Evolutionary conservation across 1,140 invertebrate genomes (phyloP).

Genomic region (Gonioctena quinquepunctata): DNA sequence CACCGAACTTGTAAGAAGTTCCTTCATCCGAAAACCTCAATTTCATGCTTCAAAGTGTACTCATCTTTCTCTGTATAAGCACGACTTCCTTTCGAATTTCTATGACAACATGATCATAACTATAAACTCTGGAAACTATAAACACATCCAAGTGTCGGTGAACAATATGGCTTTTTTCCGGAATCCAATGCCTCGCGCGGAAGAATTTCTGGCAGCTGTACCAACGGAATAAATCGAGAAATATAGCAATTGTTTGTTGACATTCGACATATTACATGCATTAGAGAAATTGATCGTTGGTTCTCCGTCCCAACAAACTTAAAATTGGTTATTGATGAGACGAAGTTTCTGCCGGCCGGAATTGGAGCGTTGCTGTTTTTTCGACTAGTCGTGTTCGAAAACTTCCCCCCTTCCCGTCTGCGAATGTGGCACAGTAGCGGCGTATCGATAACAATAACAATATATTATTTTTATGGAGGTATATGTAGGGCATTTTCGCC

Average conservation of each 20-base stretch:
- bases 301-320: background rate
- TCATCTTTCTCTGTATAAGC: too few relatives aligned
- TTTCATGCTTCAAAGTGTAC: too few relatives aligned
- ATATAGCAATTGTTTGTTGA: background rate
- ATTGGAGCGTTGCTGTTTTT: conserved; percentile 5
- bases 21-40: too few relatives aligned
- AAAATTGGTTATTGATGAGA: conserved; percentile 13
- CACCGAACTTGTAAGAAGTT: too few relatives aligned
- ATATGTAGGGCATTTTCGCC: conserved; percentile 1
- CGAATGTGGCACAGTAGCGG: background rate
- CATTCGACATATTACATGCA: conserved; percentile 14
- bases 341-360: background rate
- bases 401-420: background rate
- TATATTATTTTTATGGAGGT: conserved; percentile 15
- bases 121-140: too few relatives aligned
- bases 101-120: too few relatives aligned
- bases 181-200: background rate
- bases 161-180: background rate
- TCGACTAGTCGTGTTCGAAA: background rate
- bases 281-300: conserved; percentile 12
- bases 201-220: background rate
- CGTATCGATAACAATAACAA: conserved; percentile 7
- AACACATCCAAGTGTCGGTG: background rate
- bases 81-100: too few relatives aligned
- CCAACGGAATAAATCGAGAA: background rate